phyloP scores from a whole-genome alignment of 2,888 invertebrate species.

The Orthosia cruda region DNA sequence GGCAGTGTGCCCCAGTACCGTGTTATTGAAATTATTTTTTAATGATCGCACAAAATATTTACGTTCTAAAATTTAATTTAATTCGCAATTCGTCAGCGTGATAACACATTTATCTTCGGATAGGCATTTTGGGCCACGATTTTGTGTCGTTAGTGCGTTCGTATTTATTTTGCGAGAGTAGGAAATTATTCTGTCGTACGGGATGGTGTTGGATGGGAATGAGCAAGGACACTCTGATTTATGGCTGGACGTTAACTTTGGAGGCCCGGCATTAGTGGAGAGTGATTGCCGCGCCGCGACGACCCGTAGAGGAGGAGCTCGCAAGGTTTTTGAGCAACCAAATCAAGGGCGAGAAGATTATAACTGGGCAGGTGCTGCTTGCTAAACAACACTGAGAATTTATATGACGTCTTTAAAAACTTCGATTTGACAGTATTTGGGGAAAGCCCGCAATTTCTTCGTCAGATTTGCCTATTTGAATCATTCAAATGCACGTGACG shows the following conservation, averaged over 20 bases:
- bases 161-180: conserved; percentile 73
- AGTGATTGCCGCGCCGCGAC: conserved; percentile 70
- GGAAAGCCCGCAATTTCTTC: no score
- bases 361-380: no score
- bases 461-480: no score
- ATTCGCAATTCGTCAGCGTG: conserved; percentile 71
- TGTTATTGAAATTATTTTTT: conserved; percentile 78
- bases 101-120: conserved; percentile 69
- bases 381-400: no score
- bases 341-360: no score
- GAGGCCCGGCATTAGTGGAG: conserved; percentile 78
- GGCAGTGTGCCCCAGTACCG: conserved; percentile 61
- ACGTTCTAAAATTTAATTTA: conserved; percentile 81
- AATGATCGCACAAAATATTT: conserved; percentile 76
- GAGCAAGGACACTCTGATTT: conserved; percentile 80
- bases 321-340: no score
- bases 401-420: no score
- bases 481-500: no score
- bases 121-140: conserved; percentile 68
- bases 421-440: no score
- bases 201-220: conserved; percentile 72
- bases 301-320: not conserved
- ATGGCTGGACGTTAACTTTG: conserved; percentile 79
- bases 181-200: conserved; percentile 77
- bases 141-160: conserved; percentile 71